Percentiles rank a stretch among this genome's conserved stretches.
Evolutionary conservation across 2,888 invertebrate genomes (phyloP).

Genomic region (Acleris holmiana): DNA sequence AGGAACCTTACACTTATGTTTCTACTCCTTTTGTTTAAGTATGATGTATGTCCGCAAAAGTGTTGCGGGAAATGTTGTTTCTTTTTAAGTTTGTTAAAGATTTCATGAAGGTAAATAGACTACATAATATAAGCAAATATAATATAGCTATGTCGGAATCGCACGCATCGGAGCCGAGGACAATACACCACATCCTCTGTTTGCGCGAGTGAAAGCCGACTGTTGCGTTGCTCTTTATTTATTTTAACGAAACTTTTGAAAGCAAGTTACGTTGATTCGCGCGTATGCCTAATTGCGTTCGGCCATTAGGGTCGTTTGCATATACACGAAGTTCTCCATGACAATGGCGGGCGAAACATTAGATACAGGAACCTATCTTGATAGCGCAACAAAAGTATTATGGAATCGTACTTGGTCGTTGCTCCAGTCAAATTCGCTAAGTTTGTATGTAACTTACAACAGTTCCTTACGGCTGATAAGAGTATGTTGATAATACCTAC

Average conservation of each 20-base stretch:
- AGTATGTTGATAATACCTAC: no score
- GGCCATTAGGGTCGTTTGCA: conserved; percentile 9
- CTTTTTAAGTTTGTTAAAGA: neutral
- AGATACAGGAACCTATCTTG: no score
- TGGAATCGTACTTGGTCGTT: no score
- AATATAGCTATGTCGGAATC: conserved; percentile 36
- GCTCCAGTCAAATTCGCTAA: no score
- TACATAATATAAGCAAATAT: conserved; percentile 20
- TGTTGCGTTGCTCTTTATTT: conserved; percentile 67
- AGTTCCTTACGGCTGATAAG: no score
- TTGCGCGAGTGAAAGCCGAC: conserved; percentile 74
- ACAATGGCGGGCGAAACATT: no score
- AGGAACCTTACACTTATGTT: neutral
- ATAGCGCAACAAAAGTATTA: no score
- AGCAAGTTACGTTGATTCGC: conserved; percentile 58
- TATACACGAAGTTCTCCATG: neutral
- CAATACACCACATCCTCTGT: conserved; percentile 77
- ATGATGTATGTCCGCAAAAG: neutral
- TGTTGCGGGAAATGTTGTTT: neutral
- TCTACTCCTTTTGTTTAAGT: neutral
- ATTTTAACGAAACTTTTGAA: conserved; percentile 68
- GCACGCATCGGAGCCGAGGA: conserved; percentile 55
- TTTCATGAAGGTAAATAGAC: conserved; percentile 15
- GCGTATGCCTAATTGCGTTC: conserved; percentile 35
- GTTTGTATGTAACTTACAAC: no score